Conservation (phyloP, 2,113 vertebrate genomes). For the Girardinichthys multiradiatus region DNA sequence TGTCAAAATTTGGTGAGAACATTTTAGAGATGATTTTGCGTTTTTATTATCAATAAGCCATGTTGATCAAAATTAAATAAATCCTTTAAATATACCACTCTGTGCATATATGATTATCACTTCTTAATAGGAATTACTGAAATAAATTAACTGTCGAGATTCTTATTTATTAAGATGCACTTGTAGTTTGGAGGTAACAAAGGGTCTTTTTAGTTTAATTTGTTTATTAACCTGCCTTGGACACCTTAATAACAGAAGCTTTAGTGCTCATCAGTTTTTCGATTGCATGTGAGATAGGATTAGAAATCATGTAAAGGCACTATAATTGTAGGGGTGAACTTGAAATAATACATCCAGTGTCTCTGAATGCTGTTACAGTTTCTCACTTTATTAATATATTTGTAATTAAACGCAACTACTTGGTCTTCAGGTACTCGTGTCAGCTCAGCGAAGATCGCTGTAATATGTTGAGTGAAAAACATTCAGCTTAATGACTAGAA, state of each 20-base stretch:
- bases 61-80: neutral
- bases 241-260: slow-evolving; percentile 50
- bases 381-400: slow-evolving; percentile 51
- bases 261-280: slow-evolving; percentile 45
- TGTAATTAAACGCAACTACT: slow-evolving; percentile 70
- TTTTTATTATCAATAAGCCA: neutral
- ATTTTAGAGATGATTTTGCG: no score
- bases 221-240: slow-evolving; percentile 29
- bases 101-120: neutral
- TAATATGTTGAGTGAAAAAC: slow-evolving; percentile 13
- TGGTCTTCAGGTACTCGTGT: slow-evolving; percentile 18
- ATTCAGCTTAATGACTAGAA: neutral
- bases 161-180: neutral
- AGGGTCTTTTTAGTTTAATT: slow-evolving; percentile 23
- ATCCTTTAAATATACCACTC: neutral
- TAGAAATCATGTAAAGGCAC: slow-evolving; percentile 46
- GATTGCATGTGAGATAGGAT: slow-evolving; percentile 58
- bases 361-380: slow-evolving; percentile 22
- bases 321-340: slow-evolving; percentile 5
- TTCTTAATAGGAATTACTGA: neutral
- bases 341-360: slow-evolving; percentile 19
- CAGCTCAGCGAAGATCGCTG: slow-evolving; percentile 2
- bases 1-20: neutral
- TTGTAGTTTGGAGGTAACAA: neutral
- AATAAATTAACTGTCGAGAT: neutral